Evolutionary conservation across 2,888 invertebrate species (phyloP).

Genomic region (Eristalis tenax): DNA sequence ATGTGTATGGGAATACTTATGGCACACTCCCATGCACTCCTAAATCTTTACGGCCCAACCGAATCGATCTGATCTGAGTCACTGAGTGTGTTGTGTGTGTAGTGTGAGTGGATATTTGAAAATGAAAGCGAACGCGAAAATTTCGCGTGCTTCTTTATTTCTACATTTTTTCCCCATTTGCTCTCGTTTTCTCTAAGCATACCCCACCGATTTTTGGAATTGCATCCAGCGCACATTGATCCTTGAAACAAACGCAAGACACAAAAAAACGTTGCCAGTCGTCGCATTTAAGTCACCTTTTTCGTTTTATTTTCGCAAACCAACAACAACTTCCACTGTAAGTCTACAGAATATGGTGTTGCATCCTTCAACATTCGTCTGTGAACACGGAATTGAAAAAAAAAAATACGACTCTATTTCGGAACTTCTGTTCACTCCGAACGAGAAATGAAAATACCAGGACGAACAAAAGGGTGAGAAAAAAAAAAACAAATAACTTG

Average conservation of each 20-base stretch:
- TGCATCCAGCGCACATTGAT: conserved; percentile 6
- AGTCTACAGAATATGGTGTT: conserved; percentile 5
- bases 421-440: background rate
- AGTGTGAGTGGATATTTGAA: background rate
- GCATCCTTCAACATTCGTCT: conserved; percentile 36
- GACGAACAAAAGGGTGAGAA: background rate
- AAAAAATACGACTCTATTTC: background rate
- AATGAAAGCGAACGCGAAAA: background rate
- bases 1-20: background rate
- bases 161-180: background rate
- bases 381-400: background rate
- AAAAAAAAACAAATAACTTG: background rate
- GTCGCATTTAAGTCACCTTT: background rate
- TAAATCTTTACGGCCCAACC: background rate
- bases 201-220: background rate
- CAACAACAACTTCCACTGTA: background rate
- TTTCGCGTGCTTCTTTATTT: background rate
- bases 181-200: background rate
- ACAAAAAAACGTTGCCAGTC: background rate
- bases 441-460: background rate
- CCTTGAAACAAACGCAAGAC: conserved; percentile 57
- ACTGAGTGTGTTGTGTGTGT: conserved; percentile 2
- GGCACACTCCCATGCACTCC: conserved; percentile 12
- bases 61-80: conserved; percentile 56
- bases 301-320: conserved; percentile 23